A percentile compares a stretch with the other conserved stretches of the same genome.
These are phyloP conservation scores for Drosophila saltans DNA, from an alignment of 1,140 invertebrate species.

Conservation along the genomic window DNA sequence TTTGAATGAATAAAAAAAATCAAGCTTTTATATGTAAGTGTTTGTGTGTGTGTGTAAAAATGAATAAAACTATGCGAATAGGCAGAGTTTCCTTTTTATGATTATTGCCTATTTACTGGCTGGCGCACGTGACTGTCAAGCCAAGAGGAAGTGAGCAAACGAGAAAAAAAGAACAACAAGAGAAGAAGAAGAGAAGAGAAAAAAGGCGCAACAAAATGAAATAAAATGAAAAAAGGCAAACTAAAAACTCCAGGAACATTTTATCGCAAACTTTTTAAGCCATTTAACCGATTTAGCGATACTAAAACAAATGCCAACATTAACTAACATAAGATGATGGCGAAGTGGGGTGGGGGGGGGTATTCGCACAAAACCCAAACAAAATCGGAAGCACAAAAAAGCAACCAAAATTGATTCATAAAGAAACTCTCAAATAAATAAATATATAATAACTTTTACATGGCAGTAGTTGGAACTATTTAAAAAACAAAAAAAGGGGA, in stretches of 20 bases:
- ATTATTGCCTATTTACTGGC: conserved; percentile 58
- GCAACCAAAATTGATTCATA: conserved; percentile 67
- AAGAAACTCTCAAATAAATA: conserved; percentile 36
- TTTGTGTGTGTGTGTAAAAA: conserved; percentile 1
- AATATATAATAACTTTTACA: background rate
- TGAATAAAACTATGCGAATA: conserved; percentile 41
- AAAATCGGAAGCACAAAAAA: conserved; percentile 3
- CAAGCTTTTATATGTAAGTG: background rate
- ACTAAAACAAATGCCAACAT: conserved; percentile 60
- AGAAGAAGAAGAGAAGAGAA: conserved; percentile 36
- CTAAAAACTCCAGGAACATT: conserved; percentile 27
- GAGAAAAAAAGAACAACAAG: conserved; percentile 13
- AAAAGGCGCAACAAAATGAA: background rate
- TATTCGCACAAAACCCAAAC: background rate
- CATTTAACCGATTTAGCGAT: conserved; percentile 73
- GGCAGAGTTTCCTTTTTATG: conserved; percentile 39
- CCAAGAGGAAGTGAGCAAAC: conserved; percentile 9
- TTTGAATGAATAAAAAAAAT: background rate
- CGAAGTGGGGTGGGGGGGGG: background rate
- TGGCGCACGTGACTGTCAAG: conserved; percentile 57
- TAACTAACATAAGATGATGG: conserved; percentile 46
- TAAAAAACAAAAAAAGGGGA: background rate
- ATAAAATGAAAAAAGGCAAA: conserved; percentile 8
- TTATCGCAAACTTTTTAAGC: conserved; percentile 76
- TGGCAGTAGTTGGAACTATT: background rate